Base-by-base conservation (phyloP, 2,888 invertebrate genomes). In the Xestia c-nigrum region DNA sequence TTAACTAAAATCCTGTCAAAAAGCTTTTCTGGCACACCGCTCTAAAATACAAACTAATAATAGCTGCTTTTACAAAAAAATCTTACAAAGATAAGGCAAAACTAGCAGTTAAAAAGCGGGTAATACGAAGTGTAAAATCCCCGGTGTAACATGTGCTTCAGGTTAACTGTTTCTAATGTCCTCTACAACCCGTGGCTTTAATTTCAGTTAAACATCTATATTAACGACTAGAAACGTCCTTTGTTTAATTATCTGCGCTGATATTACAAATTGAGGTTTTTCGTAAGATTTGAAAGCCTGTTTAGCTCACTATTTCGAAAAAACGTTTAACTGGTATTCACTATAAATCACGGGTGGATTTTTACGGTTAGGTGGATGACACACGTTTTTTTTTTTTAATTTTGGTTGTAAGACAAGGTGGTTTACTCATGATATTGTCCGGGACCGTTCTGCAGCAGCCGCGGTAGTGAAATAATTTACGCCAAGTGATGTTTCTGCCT, bases 181-280 rank as follows among this genome's bases (percentile, higher is more conserved):
- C 83, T 84, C 81, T 84, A 78, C 75, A 86, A 86, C 82, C 75
- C 80, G 83, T 86, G 78, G 82, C 88, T 87, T 84, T 89, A 88
- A 90, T 90, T 88, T 86, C 65, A 72, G 81, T 75, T 74, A 80
- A 77, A 80, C 76, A 77, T 78, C 70, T 66, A 84, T 70, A 74
- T 72, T 81, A 79, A 76, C 63, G 57, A 76, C 72, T 65, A 31
- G n/a, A 80, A 74, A 76, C 69, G 65, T 80, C 63, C 67, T 64
- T 24, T 80, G 70, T 74, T 77, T 73, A 79, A 76, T 65, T 77
- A 68, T 73, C 14, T 31, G 65, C 24, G 46, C 68, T 59, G 31
- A 61, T 65, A 71, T 38, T 50, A 47, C 47, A 77, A 55, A 40
- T 24, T 43, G 24, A 43, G 63, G 55, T 72, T 5, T 12, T 64